These are phyloP conservation scores for Xyliphius kryptos DNA, from an alignment of 2,113 vertebrate genomes.

Conservation along the genomic window DNA sequence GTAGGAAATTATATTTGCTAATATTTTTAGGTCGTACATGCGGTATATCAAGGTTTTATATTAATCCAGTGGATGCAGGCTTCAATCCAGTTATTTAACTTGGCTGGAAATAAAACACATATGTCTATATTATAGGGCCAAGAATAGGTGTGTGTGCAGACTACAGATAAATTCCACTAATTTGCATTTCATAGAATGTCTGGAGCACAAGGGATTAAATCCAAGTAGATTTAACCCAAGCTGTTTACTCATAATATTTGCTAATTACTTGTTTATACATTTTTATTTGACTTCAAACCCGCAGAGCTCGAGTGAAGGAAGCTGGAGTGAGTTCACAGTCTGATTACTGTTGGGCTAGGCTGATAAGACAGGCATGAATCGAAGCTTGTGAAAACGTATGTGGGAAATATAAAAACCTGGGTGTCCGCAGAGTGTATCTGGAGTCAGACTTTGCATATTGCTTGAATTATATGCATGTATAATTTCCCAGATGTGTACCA, in stretches of 20 bases:
- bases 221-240: slow-evolving; percentile 27
- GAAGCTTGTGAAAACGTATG: slow-evolving; percentile 24
- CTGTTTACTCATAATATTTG: slow-evolving; percentile 33
- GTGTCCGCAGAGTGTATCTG: slow-evolving; percentile 3
- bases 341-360: slow-evolving; percentile 18
- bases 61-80: slow-evolving; percentile 1
- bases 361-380: slow-evolving; percentile 22
- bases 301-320: too few species aligned
- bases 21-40: slow-evolving; percentile 5
- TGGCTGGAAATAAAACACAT: slow-evolving; percentile 22
- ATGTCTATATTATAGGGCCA: slow-evolving; percentile 27
- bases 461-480: slow-evolving; percentile 27
- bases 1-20: slow-evolving; percentile 4
- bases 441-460: slow-evolving; percentile 21
- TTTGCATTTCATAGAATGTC: slow-evolving; percentile 26
- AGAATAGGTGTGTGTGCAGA: slow-evolving; percentile 18
- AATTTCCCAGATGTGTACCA: slow-evolving; percentile 3
- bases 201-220: slow-evolving; percentile 20
- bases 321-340: slow-evolving; percentile 31
- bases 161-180: slow-evolving; percentile 13
- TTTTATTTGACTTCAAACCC: slow-evolving; percentile 29
- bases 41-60: background rate
- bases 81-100: slow-evolving; percentile 8
- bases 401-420: slow-evolving; percentile 28
- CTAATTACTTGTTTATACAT: slow-evolving; percentile 30